Evolutionary conservation across 2,888 invertebrate species (phyloP).

Genomic region (Tupiocoris notatus): DNA sequence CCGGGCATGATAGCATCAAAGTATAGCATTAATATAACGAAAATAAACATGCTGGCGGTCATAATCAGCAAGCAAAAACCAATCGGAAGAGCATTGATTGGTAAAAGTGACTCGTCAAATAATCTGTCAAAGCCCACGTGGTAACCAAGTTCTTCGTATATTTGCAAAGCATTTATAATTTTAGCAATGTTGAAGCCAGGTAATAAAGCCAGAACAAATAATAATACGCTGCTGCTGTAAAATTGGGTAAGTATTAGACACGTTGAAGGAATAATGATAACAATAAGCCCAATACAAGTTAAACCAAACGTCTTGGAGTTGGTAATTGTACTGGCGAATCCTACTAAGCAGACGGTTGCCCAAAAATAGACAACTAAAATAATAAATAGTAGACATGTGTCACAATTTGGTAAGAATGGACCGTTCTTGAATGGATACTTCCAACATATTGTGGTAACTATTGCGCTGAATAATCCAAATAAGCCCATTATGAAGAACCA

Average conservation of each 20-base stretch:
- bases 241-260: background rate
- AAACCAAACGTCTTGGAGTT: no score
- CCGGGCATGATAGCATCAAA: background rate
- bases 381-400: background rate
- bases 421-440: background rate
- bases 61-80: no score
- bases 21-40: background rate
- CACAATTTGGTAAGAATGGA: background rate
- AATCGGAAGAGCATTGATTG: no score
- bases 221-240: background rate
- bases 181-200: background rate
- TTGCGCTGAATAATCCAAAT: background rate
- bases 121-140: background rate
- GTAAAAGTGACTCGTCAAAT: background rate
- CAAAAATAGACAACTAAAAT: background rate
- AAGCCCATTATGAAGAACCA: constrained; percentile 10
- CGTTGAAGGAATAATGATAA: background rate
- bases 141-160: background rate
- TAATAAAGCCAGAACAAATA: background rate
- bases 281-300: background rate
- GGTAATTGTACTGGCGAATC: background rate
- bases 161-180: background rate
- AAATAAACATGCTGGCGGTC: background rate
- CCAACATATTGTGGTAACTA: background rate
- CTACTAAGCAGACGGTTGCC: background rate